Conservation (phyloP, 2,888 invertebrate genomes). For the Frankliniella fusca region DNA sequence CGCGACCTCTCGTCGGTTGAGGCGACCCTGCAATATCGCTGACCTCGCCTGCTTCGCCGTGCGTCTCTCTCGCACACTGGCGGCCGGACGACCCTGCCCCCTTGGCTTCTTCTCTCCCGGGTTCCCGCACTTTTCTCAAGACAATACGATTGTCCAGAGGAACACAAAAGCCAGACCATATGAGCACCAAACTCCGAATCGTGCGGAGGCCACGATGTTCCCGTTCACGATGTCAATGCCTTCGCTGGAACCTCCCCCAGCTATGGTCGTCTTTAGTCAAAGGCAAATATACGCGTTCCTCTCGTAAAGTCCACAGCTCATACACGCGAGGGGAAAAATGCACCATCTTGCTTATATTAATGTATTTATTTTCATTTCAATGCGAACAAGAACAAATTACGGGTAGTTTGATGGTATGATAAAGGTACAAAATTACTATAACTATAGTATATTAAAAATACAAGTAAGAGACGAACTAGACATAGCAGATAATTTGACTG, state of each 20-base stretch:
- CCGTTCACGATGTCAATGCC: neutral
- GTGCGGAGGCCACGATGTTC: neutral
- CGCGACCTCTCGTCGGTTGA: too few relatives aligned
- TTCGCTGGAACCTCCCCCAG: neutral
- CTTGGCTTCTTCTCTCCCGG: neutral
- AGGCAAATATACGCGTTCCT: too few relatives aligned
- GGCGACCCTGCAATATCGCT: neutral
- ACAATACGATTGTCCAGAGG: neutral
- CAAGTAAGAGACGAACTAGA: too few relatives aligned
- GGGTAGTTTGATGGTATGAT: too few relatives aligned
- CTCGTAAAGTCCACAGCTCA: too few relatives aligned
- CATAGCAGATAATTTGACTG: too few relatives aligned
- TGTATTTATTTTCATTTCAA: neutral
- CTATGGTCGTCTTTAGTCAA: too few relatives aligned
- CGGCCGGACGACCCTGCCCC: neutral
- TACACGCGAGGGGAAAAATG: too few relatives aligned
- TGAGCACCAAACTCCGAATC: neutral
- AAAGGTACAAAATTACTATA: too few relatives aligned
- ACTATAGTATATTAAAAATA: too few relatives aligned
- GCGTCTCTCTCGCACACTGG: neutral
- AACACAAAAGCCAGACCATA: neutral
- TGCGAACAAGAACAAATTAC: neutral
- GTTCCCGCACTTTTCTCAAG: conserved; percentile 19
- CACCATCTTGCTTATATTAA: neutral
- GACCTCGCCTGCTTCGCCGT: neutral